Percentiles rank a stretch among this genome's conserved stretches.
Conservation (phyloP, 2,888 invertebrate species). For the Trichopoda pennipes region DNA sequence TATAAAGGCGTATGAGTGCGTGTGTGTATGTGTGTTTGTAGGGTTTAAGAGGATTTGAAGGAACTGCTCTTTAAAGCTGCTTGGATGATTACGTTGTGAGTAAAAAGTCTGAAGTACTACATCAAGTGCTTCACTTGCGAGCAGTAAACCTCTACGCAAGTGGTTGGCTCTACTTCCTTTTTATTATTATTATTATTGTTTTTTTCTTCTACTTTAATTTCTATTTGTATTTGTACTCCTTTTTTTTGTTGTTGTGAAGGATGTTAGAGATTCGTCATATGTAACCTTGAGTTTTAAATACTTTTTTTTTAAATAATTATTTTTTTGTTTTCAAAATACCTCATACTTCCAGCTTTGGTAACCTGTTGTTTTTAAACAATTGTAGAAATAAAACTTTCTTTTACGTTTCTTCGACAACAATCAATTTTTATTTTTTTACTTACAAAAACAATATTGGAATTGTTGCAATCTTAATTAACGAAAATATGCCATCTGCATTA, state of each 20-base stretch:
- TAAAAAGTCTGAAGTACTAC: constrained; percentile 65
- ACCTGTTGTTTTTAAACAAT: constrained; percentile 19
- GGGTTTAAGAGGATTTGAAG: constrained; percentile 68
- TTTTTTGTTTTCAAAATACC: constrained; percentile 6
- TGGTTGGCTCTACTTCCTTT: constrained; percentile 60
- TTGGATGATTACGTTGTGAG: constrained; percentile 66
- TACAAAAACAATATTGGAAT: constrained; percentile 21
- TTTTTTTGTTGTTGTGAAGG: not conserved
- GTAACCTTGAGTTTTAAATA: constrained; percentile 61
- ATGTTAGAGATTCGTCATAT: constrained; percentile 18
- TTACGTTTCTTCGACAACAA: not conserved
- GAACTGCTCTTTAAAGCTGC: constrained; percentile 64
- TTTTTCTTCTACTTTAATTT: constrained; percentile 11
- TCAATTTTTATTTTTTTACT: constrained; percentile 1
- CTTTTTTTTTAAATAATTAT: constrained; percentile 18
- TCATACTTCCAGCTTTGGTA: not conserved
- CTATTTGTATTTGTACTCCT: constrained; percentile 24
- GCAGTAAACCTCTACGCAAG: constrained; percentile 50
- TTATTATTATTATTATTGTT: constrained; percentile 9
- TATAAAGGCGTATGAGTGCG: not conserved
- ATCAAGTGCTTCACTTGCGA: constrained; percentile 63
- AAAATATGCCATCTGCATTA: not conserved
- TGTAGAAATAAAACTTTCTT: not conserved
- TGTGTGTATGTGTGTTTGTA: constrained; percentile 21
- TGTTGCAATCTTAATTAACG: constrained; percentile 27